Base-by-base conservation (phyloP, 2,113 vertebrate species). In the Plestiodon gilberti region DNA sequence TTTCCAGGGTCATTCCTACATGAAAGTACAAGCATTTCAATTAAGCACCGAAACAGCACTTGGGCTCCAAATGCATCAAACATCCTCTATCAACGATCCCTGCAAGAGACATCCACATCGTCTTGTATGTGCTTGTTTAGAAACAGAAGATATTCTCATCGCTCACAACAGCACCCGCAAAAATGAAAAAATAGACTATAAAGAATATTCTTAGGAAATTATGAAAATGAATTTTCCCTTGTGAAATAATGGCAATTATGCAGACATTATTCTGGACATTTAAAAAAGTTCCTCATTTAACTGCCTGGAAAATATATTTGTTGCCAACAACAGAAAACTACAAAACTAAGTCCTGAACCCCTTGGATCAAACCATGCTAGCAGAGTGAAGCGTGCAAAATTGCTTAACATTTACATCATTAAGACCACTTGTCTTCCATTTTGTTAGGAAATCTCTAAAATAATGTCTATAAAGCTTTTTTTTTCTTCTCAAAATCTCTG, bases 361-460 rank as follows among this genome's bases (percentile, higher is more conserved):
- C 96, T 88, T 96, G 96, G 96, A 62, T 97, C 96, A 95, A 98
- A 97, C 97, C 98, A 98, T 98, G 97, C 97, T 97, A 96, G 96
- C 96, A 96, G 97, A 98, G 97, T 97, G 96, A 96, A 97, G 96
- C 96, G 97, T 99, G 98, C 98, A 98, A 96, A 98, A 96, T 96
- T 97, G 96, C 95, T 98, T 95, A 89, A 92, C 94, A 94, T 94
- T 94, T 93, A 95, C 90, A 96, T 94, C 98, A 96, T 97, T 97
- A 96, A 96, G 96, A 97, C 96, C 96, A 97, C 95, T 97, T 96
- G 96, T 96, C 93, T 96, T 97, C 97, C 93, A 95, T 96, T 92
- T 74, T 96, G 91, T 95, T 96, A 94, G 84, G 93, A 97, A 96
- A 97, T 95, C n/a, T 95, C 95, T 96, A 98, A 96, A 97, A 97